Evolutionary conservation across 2,888 invertebrate species (phyloP).

Genomic region (Luperina testacea): DNA sequence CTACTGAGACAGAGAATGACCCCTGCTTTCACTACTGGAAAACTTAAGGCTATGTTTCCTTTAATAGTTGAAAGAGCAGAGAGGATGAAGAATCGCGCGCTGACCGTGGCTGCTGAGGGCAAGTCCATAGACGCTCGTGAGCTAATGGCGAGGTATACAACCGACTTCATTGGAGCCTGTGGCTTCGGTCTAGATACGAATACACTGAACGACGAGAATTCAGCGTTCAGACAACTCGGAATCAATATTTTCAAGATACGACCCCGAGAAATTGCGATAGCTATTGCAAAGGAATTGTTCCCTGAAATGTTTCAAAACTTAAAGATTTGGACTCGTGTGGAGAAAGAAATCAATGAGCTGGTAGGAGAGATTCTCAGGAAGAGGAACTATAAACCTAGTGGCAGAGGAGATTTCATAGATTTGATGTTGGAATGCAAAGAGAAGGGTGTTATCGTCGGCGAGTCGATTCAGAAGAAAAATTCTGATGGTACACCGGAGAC

Average conservation of each 20-base stretch:
- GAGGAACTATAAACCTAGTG: conserved; percentile 69
- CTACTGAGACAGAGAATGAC: conserved; percentile 74
- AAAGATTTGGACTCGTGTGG: conserved; percentile 37
- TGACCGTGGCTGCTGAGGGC: conserved; percentile 49
- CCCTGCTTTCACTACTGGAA: conserved; percentile 71
- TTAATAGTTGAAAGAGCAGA: conserved; percentile 73
- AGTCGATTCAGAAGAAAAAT: conserved; percentile 67
- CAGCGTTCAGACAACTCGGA: conserved; percentile 69
- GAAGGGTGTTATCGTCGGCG: conserved; percentile 70
- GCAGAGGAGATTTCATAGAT: conserved; percentile 74
- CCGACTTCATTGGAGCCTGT: conserved; percentile 77
- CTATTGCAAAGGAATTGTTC: conserved; percentile 41
- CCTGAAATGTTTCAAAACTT: conserved; percentile 45
- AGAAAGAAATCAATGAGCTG: conserved; percentile 44
- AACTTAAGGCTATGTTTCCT: conserved; percentile 73
- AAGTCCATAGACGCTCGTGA: conserved; percentile 69
- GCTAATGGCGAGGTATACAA: conserved; percentile 75
- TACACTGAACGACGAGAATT: conserved; percentile 71
- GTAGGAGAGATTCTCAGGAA: conserved; percentile 64
- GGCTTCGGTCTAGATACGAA: conserved; percentile 75
- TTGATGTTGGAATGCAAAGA: conserved; percentile 68
- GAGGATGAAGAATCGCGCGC: conserved; percentile 57
- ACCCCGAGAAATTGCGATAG: conserved; percentile 10
- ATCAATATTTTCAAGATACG: conserved; percentile 49
- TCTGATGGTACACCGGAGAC: conserved; percentile 66